These are phyloP conservation scores for Lates japonicus DNA, from an alignment of 2,797 vertebrate species.

Conservation along the genomic window DNA sequence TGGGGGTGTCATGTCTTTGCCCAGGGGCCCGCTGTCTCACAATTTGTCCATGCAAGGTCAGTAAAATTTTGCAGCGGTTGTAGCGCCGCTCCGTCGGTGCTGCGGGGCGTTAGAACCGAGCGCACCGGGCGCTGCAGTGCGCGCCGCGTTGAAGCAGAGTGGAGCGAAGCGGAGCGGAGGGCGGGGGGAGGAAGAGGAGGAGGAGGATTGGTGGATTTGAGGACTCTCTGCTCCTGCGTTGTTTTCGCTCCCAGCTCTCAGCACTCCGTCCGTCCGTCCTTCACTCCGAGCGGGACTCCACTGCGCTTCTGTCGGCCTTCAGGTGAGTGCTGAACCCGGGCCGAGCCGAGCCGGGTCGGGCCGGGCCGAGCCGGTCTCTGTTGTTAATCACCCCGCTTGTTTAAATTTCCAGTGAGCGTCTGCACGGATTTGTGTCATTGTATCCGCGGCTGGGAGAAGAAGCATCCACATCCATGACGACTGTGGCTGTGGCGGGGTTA, in stretches of 20 bases:
- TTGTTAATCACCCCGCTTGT: not conserved
- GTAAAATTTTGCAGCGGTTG: not conserved
- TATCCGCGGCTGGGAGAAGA: not conserved
- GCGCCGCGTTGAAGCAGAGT: slow-evolving; percentile 25
- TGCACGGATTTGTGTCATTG: slow-evolving; percentile 18
- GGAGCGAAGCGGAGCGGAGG: slow-evolving; percentile 5
- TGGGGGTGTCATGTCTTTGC: too few relatives aligned
- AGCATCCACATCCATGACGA: slow-evolving; percentile 34
- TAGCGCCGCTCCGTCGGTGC: slow-evolving; percentile 10
- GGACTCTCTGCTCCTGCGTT: slow-evolving; percentile 51
- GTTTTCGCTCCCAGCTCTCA: slow-evolving; percentile 55
- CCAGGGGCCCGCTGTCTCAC: too few relatives aligned
- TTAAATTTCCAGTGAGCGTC: not conserved
- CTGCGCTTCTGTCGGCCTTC: slow-evolving; percentile 54
- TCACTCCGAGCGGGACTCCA: slow-evolving; percentile 61
- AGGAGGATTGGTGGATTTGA: slow-evolving; percentile 61
- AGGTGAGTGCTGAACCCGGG: slow-evolving; percentile 60
- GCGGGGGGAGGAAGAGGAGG: slow-evolving; percentile 42
- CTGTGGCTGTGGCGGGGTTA: slow-evolving; percentile 8
- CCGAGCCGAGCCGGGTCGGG: not conserved
- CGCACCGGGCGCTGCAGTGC: slow-evolving; percentile 66
- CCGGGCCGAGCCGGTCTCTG: not conserved
- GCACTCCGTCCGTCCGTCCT: slow-evolving; percentile 60
- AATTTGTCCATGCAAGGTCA: too few relatives aligned
- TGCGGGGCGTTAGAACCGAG: not conserved